phyloP scores from a whole-genome alignment of 1,140 invertebrate species.

The Cydia amplana region DNA sequence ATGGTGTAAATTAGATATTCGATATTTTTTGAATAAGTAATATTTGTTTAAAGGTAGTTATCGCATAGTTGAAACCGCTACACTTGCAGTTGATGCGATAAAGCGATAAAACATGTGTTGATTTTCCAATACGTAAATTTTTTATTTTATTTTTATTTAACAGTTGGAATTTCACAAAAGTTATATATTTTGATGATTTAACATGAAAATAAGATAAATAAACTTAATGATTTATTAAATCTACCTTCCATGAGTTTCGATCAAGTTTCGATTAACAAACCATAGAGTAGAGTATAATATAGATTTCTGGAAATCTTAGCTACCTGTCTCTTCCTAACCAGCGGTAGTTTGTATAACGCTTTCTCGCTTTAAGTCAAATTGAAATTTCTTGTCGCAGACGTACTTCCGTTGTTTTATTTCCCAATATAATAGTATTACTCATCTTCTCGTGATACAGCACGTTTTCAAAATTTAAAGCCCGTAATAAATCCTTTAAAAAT shows the following conservation, averaged over 20 bases:
- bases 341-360: background rate
- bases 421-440: conserved; percentile 61
- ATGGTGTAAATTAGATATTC: background rate
- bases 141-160: background rate
- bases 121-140: background rate
- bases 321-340: background rate
- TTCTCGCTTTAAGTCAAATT: conserved; percentile 23
- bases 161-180: background rate
- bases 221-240: background rate
- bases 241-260: background rate
- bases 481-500: conserved; percentile 59
- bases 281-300: conserved; percentile 14
- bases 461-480: conserved; percentile 43
- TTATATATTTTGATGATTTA: background rate
- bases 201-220: background rate
- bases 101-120: background rate
- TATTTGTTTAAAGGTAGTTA: background rate
- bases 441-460: conserved; percentile 43
- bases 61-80: background rate
- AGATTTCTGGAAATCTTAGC: conserved; percentile 14
- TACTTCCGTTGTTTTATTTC: conserved; percentile 71
- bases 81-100: background rate
- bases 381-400: conserved; percentile 38
- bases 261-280: background rate
- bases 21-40: background rate